These are phyloP conservation scores for Phocoena sinus DNA, from an alignment of 2,113 vertebrate species.

Conservation along the genomic window DNA sequence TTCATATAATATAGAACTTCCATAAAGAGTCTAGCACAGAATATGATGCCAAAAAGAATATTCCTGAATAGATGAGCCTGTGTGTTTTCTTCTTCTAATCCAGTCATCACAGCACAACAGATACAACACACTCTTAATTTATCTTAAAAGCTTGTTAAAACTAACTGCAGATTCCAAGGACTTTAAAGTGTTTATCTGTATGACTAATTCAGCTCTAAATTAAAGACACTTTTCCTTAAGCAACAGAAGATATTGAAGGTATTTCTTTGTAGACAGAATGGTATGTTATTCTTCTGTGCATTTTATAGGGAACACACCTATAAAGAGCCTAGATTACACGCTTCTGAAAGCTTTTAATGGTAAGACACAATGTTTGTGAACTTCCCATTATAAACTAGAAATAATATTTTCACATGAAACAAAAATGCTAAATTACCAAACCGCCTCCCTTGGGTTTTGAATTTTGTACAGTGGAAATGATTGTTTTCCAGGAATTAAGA, in stretches of 20 bases:
- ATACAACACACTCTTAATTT: conserved; percentile 11
- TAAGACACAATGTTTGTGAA: conserved; percentile 65
- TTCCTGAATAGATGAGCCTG: not conserved
- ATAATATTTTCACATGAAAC: conserved; percentile 70
- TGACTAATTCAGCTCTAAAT: conserved; percentile 56
- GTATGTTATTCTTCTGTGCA: not conserved
- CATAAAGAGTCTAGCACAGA: not conserved
- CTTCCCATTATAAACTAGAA: conserved; percentile 62
- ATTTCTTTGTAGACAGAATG: conserved; percentile 58
- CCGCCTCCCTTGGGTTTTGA: conserved; percentile 44
- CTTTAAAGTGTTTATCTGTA: conserved; percentile 57
- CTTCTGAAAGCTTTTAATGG: conserved; percentile 68
- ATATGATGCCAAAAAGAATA: not conserved
- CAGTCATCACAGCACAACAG: conserved; percentile 1
- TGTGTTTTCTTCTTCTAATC: not conserved
- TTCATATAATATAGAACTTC: not conserved
- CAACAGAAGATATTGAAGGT: conserved; percentile 18
- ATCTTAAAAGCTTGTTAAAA: conserved; percentile 65
- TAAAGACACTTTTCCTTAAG: conserved; percentile 53
- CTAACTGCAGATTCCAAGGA: conserved; percentile 27
- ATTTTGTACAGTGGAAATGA: conserved; percentile 41
- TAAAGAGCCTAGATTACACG: conserved; percentile 63
- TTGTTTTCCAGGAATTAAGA: conserved; percentile 40
- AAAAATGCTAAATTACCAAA: conserved; percentile 65
- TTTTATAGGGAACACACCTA: conserved; percentile 57